A percentile compares a stretch with the other conserved stretches of the same genome.
Conservation (phyloP, 2,888 invertebrate genomes). For the Adelognathus sp. region DNA sequence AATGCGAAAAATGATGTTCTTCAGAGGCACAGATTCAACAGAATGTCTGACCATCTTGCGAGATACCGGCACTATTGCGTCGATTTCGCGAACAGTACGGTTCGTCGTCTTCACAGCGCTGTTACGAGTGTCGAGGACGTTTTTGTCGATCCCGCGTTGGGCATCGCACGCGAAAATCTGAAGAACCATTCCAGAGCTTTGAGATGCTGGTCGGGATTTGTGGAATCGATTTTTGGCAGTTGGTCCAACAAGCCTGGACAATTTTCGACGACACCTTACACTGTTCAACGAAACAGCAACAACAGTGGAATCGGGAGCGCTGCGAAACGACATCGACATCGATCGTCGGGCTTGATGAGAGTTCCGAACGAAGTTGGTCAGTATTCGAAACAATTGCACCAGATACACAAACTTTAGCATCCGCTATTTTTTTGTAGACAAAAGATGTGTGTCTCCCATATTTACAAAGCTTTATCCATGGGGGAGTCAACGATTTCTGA, state of each 20-base stretch:
- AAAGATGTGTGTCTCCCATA: no score
- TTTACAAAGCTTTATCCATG: no score
- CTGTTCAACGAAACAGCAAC: not conserved
- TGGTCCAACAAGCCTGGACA: not conserved
- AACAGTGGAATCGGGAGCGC: not conserved
- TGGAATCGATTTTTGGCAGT: not conserved
- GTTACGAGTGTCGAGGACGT: slow-evolving; percentile 54
- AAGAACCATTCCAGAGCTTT: slow-evolving; percentile 34
- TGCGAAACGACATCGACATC: not conserved
- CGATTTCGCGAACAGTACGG: slow-evolving; percentile 11
- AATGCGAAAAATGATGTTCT: not conserved
- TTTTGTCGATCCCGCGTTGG: slow-evolving; percentile 56
- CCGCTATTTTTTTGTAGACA: not conserved
- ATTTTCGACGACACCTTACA: not conserved
- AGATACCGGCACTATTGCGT: slow-evolving; percentile 54
- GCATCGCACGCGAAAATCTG: slow-evolving; percentile 20
- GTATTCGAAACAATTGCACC: not conserved
- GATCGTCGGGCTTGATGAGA: not conserved
- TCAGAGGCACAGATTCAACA: slow-evolving; percentile 26
- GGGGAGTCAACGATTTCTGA: no score
- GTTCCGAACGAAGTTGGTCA: slow-evolving; percentile 27
- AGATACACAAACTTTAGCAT: not conserved
- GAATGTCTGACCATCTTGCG: slow-evolving; percentile 50
- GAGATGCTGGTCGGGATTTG: slow-evolving; percentile 18
- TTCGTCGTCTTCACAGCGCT: slow-evolving; percentile 55